Evolutionary conservation across 2,113 vertebrate genomes (phyloP).

Genomic region (Myotis lucifugus): DNA sequence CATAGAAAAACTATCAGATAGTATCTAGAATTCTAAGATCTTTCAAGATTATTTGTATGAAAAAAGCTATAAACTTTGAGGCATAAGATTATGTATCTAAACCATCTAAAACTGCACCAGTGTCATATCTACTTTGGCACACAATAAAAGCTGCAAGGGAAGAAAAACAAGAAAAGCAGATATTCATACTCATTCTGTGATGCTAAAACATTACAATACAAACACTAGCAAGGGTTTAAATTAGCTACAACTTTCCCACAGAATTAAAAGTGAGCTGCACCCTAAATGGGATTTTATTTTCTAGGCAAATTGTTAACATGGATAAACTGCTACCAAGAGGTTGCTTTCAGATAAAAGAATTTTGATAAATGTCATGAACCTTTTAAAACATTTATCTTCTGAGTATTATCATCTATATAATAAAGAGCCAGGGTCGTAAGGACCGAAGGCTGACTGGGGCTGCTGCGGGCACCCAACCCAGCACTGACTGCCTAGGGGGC

Average conservation of each 20-base stretch:
- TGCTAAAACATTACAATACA: not conserved
- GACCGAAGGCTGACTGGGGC: too few relatives aligned
- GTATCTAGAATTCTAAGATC: not conserved
- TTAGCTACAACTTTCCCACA: not conserved
- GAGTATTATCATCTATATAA: not conserved
- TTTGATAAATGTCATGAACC: not conserved
- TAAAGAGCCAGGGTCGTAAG: too few relatives aligned
- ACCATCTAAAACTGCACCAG: not conserved
- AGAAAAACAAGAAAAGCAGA: not conserved
- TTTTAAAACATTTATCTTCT: slow-evolving; percentile 52
- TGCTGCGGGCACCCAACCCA: too few relatives aligned
- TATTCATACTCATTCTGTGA: slow-evolving; percentile 19
- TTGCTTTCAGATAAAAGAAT: slow-evolving; percentile 16
- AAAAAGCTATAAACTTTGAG: slow-evolving; percentile 20
- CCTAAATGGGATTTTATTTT: slow-evolving; percentile 19
- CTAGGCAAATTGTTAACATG: slow-evolving; percentile 15
- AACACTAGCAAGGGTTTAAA: not conserved
- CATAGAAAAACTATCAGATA: not conserved
- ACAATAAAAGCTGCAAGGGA: not conserved
- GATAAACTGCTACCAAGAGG: not conserved
- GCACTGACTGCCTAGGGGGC: too few relatives aligned
- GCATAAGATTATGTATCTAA: not conserved
- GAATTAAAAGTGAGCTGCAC: not conserved
- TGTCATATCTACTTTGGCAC: not conserved
- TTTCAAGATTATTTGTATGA: slow-evolving; percentile 13